A percentile compares a stretch with the other conserved stretches of the same genome.
phyloP scores from a whole-genome alignment of 2,113 vertebrate genomes.

The Plestiodon gilberti region DNA sequence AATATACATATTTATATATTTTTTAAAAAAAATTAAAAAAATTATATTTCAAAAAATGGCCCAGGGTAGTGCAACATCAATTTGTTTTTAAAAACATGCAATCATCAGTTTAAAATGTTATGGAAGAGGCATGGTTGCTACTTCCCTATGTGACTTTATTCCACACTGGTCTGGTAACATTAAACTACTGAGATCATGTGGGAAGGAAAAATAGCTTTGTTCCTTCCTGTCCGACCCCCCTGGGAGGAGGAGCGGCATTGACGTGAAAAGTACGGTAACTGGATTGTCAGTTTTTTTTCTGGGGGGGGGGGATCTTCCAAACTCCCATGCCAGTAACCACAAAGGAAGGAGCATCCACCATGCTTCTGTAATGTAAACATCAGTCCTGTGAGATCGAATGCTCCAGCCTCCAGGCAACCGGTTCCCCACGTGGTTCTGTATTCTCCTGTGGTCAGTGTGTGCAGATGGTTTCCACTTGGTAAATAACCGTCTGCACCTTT shows the following conservation, averaged over 20 bases:
- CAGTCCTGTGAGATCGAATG: background rate
- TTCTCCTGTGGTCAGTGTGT: background rate
- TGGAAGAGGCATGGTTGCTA: background rate
- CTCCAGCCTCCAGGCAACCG: background rate
- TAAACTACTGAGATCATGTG: background rate
- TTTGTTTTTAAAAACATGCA: background rate
- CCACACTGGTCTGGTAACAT: background rate
- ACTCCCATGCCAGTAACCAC: background rate
- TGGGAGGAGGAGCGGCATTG: background rate
- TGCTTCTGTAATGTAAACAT: background rate
- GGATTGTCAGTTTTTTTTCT: background rate
- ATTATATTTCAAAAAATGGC: no score
- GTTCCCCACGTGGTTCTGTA: background rate
- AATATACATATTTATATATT: background rate
- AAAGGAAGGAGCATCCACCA: background rate
- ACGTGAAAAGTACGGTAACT: background rate
- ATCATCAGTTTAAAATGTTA: background rate
- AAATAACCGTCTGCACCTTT: background rate
- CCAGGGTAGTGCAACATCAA: no score
- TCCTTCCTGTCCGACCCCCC: background rate
- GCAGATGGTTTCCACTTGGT: no score
- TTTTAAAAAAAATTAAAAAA: no score
- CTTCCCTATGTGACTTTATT: background rate
- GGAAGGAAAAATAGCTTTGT: background rate
- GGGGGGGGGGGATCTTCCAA: background rate